Evolutionary conservation across 2,113 vertebrate species (phyloP), one percentile per base, ranked within the genome.

Genomic region (Amphiprion ocellaris): DNA sequence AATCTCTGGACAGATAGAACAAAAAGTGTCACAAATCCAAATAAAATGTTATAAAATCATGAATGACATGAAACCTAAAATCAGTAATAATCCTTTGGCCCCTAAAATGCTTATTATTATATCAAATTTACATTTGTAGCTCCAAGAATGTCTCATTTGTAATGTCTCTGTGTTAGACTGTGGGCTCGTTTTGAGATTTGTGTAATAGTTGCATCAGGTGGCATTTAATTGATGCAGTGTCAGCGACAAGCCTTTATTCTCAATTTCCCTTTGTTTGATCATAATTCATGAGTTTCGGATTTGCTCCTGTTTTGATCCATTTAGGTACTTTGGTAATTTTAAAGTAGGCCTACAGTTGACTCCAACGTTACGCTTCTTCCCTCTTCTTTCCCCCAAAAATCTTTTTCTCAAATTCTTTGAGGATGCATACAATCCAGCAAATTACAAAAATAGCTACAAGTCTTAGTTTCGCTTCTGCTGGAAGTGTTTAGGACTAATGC

Each of bases 161-260:
- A 7, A 17, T 50, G 28, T 54, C 50, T 54, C 37, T 19, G 47
- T 33, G 37, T 37, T 49, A 11, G 39, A 74, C 60, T 74, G 59
- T 2, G 19, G 21, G 28, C 41, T 58, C 41, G 24, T 56, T 15
- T 49, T 14, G 41, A 2, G 3, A 15, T 44, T 44, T 3, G 41
- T 44, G 41, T 44, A 15, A 15, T 10, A 47, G n/a, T 24, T 30
- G 26, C 28, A 30, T 63, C 14, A 46, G 9, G 3, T 1, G 21
- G 19, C 49, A 5, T 50, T 50, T n/a, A n/a, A 19, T 8, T 26
- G 53, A 55, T 5, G 49, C 8, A 10, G 2, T 52, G 9, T 52
- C 7, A 52, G 19, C 4, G 15, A 37, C 10, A 44, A 15, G 41
- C 2, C 41, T 12, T n/a, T 50, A 7, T n/a, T 50, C 49, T 47